These are phyloP conservation scores for Caenorhabditis latens DNA, from an alignment of 1,140 invertebrate genomes.

Conservation along the genomic window DNA sequence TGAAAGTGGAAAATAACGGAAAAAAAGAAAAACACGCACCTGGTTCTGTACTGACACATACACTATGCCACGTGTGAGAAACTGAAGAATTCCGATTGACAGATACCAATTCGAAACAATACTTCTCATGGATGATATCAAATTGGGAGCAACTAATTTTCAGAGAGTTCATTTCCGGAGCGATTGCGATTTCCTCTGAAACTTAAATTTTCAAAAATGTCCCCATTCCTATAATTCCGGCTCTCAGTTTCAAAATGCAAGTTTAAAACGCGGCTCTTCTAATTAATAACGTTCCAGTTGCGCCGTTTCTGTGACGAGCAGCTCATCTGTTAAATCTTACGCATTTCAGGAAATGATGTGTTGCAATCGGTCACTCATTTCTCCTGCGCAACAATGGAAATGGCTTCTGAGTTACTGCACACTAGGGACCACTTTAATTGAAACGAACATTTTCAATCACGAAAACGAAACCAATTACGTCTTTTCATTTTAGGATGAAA, in stretches of 20 bases:
- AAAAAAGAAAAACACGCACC: conserved; percentile 34
- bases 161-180: conserved; percentile 14
- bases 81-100: conserved; percentile 53
- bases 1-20: not conserved
- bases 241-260: not conserved
- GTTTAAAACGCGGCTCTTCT: not conserved
- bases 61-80: conserved; percentile 57
- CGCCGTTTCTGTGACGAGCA: not conserved
- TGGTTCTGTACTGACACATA: conserved; percentile 61
- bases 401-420: conserved; percentile 25
- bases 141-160: conserved; percentile 63
- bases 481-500: not conserved
- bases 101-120: conserved; percentile 62
- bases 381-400: conserved; percentile 29
- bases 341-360: conserved; percentile 44
- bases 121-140: conserved; percentile 62
- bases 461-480: conserved; percentile 47
- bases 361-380: conserved; percentile 34
- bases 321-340: conserved; percentile 43
- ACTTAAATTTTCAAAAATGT: not conserved
- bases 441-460: conserved; percentile 54
- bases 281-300: conserved; percentile 16
- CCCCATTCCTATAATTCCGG: not conserved
- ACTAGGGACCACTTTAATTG: conserved; percentile 51
- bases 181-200: conserved; percentile 43